phyloP scores from a whole-genome alignment of 1,140 invertebrate genomes.

The Rhopalosiphum padi region DNA sequence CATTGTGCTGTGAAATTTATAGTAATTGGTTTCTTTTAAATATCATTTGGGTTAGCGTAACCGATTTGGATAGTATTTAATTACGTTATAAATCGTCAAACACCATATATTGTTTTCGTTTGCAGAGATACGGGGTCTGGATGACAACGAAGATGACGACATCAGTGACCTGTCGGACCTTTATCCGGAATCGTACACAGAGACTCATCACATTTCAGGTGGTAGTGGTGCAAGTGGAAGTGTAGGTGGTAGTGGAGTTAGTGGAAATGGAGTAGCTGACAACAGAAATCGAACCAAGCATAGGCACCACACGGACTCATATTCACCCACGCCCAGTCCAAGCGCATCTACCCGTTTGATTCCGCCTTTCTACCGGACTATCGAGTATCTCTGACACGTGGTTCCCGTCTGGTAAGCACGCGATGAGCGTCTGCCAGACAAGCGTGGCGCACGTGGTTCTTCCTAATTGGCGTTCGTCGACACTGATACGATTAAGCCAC shows the following conservation, averaged over 20 bases:
- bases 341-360: constrained; percentile 8
- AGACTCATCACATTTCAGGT: not conserved
- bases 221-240: not conserved
- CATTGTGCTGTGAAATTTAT: no score
- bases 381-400: constrained; percentile 44
- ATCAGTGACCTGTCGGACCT: not conserved
- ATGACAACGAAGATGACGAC: not conserved
- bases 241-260: not conserved
- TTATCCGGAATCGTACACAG: not conserved
- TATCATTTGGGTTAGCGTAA: not conserved
- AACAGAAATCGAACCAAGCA: constrained; percentile 42
- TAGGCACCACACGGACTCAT: not conserved
- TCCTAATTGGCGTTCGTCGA: not conserved
- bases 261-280: not conserved
- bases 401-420: constrained; percentile 9
- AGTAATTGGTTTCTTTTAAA: no score
- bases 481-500: not conserved
- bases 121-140: constrained; percentile 10
- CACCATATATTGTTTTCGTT: not conserved
- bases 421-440: not conserved
- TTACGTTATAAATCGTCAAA: not conserved
- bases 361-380: constrained; percentile 28
- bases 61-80: not conserved
- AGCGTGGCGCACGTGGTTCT: not conserved
- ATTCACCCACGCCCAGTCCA: not conserved